Evolutionary conservation across 2,797 vertebrate genomes (phyloP), one percentile per base, ranked within the genome.

Genomic region (Pteronotus mesoamericanus): DNA sequence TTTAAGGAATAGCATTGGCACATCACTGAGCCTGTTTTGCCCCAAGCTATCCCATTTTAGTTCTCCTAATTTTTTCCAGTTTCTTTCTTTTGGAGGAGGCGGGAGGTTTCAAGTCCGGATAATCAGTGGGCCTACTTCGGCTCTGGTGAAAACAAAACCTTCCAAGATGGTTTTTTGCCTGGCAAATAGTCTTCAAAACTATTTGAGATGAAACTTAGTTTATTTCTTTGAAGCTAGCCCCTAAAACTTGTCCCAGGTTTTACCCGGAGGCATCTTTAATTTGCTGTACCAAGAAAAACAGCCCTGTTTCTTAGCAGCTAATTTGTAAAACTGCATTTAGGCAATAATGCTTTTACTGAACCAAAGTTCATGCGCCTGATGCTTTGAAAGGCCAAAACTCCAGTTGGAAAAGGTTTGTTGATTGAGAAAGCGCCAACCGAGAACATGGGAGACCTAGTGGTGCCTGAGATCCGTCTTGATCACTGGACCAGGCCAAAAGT

Each of bases 61-160:
- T 72, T 93, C 68, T 91, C 26, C 42, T 94, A 32, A 78, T 78
- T 90, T 91, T 95, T 96, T 87, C 93, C 87, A 92, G 59, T 68
- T 83, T 84, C 80, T 96, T 39, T 91, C 66, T 89, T 92, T 69
- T 82, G 26, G 39, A 94, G 37, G n/a, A 79, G 10, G 6, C 64
- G 21, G 24, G 29, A 94, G 77, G 6, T 71, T 97, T 96, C 69
- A 92, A 90, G 57, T 55, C 57, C 37, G 71, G 32, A 39, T 69
- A 77, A 69, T 77, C 83, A 78, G 42, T 66, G 53, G 55, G 11
- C 37, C 37, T 26, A 22, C 16, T 59, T 94, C 69, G 32, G 59
- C 86, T 57, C 32, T 84, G 24, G 24, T 66, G 53, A 96, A 96
- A 93, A 84, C 89, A 95, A 71, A 89, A 84, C 21, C 34, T 44